phyloP scores from a whole-genome alignment of 2,113 vertebrate genomes.

The Typhlomys cinereus region DNA sequence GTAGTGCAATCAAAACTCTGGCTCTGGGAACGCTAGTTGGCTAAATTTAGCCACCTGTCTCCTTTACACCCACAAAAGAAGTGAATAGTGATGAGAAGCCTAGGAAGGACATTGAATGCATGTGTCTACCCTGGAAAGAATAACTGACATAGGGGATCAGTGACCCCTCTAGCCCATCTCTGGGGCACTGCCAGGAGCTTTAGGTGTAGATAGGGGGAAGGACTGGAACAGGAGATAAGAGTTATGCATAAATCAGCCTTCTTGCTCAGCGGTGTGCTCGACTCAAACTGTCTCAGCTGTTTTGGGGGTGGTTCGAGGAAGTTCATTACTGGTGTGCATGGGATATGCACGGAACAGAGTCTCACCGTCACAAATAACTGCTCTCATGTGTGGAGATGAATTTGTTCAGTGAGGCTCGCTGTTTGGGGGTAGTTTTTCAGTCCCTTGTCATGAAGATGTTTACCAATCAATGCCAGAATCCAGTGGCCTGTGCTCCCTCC shows the following conservation, averaged over 20 bases:
- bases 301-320: neutral
- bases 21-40: neutral
- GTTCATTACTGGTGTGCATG: neutral
- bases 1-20: neutral
- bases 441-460: neutral
- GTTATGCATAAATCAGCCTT: neutral
- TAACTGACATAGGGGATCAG: neutral
- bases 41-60: too few relatives aligned
- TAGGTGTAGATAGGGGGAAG: neutral
- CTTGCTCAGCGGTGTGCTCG: neutral
- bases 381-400: neutral
- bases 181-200: neutral
- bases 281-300: neutral
- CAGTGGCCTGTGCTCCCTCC: neutral
- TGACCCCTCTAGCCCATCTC: neutral
- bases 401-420: neutral
- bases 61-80: neutral
- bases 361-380: neutral
- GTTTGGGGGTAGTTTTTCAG: too few relatives aligned
- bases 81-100: neutral
- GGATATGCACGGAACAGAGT: neutral
- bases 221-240: neutral
- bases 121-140: neutral
- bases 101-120: neutral
- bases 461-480: neutral